A percentile compares a stretch with the other conserved stretches of the same genome.
phyloP scores from a whole-genome alignment of 2,797 vertebrate species.

The Acridotheres tristis region DNA sequence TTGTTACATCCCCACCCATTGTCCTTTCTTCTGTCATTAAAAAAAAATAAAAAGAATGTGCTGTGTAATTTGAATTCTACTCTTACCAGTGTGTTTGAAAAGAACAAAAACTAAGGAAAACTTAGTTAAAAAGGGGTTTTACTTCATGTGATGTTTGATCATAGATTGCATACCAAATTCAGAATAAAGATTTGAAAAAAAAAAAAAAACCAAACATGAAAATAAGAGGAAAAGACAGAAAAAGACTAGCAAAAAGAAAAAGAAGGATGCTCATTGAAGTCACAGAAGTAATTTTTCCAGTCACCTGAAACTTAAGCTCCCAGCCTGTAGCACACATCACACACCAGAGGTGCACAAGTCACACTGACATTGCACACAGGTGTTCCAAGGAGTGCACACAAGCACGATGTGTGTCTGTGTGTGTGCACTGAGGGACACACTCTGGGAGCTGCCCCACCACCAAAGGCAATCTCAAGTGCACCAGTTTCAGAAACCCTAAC shows the following conservation, averaged over 20 bases:
- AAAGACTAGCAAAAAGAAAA: neutral
- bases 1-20: neutral
- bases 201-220: no score
- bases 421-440: accelerated
- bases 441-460: neutral
- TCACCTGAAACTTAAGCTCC: neutral
- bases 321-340: neutral
- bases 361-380: accelerated
- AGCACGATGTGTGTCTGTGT: neutral
- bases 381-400: neutral
- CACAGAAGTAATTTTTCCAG: neutral
- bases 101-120: neutral
- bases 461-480: neutral
- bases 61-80: neutral
- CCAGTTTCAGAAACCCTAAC: neutral
- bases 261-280: neutral
- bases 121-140: neutral
- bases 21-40: neutral
- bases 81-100: neutral
- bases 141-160: neutral
- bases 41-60: neutral
- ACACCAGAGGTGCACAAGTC: neutral
- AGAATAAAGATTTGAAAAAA: neutral
- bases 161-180: neutral
- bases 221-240: neutral